Evolutionary conservation across 2,888 invertebrate species (phyloP).

Genomic region (Cantharis lateralis): DNA sequence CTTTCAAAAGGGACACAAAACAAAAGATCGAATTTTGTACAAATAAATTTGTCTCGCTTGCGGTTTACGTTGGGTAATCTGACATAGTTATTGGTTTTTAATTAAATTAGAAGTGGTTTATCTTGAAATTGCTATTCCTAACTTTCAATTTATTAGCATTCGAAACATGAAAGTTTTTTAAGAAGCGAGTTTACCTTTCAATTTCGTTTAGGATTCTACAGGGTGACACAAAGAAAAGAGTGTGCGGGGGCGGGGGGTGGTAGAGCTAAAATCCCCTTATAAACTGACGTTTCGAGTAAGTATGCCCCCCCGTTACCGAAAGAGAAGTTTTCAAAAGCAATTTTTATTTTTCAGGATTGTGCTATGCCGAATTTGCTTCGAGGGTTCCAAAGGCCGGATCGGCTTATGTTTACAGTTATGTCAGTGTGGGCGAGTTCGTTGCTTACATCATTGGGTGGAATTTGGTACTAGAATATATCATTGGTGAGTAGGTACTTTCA

Average conservation of each 20-base stretch:
- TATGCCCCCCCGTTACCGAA: too few relatives aligned
- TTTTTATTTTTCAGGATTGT: constrained; percentile 62
- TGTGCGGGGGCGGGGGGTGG: too few relatives aligned
- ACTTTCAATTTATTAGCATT: background rate
- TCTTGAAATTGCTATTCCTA: background rate
- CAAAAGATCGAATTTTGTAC: too few relatives aligned
- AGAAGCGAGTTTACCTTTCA: background rate
- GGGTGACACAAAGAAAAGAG: background rate
- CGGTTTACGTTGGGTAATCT: background rate
- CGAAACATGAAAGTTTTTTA: background rate
- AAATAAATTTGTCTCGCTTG: background rate
- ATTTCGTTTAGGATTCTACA: background rate
- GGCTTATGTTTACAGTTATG: constrained; percentile 86
- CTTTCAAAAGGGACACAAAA: too few relatives aligned
- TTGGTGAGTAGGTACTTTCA: constrained; percentile 59
- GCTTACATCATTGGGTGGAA: constrained; percentile 87
- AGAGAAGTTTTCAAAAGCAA: too few relatives aligned
- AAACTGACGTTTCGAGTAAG: too few relatives aligned
- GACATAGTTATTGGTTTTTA: background rate
- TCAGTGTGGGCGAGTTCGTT: constrained; percentile 77
- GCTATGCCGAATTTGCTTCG: constrained; percentile 83
- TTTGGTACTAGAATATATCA: constrained; percentile 77
- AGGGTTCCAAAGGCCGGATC: constrained; percentile 82
- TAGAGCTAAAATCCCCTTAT: too few relatives aligned
- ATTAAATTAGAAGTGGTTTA: background rate